Evolutionary conservation across 2,797 vertebrate genomes (phyloP).

Genomic region (Lutjanus argentimaculatus): DNA sequence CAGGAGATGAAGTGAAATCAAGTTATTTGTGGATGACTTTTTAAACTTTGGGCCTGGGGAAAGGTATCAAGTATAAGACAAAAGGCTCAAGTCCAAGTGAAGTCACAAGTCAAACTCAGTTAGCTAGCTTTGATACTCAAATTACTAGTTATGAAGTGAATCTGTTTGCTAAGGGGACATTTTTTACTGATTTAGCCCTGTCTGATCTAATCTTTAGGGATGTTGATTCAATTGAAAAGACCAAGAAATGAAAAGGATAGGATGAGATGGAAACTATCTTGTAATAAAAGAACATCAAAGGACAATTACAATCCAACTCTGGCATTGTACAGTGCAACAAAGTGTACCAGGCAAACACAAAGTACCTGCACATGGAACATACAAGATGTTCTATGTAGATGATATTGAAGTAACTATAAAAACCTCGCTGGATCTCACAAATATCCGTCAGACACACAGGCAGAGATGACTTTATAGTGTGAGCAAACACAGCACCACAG

Average conservation of each 20-base stretch:
- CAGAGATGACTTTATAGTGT: constrained; percentile 62
- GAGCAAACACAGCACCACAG: constrained; percentile 63
- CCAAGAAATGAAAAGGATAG: not conserved
- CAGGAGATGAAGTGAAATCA: no score
- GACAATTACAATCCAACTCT: not conserved
- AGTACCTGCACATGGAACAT: constrained; percentile 19
- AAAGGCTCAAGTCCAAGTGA: no score
- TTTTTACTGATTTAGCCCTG: not conserved
- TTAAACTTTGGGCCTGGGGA: no score
- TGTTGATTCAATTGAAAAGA: not conserved
- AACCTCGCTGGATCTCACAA: constrained; percentile 27
- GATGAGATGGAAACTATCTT: not conserved
- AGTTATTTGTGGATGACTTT: no score
- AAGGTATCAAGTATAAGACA: no score
- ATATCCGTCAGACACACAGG: constrained; percentile 46
- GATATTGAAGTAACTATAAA: constrained; percentile 33
- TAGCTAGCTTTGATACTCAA: not conserved
- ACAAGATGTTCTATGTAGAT: constrained; percentile 35
- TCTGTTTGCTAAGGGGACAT: not conserved
- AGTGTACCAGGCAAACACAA: constrained; percentile 26
- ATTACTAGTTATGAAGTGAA: not conserved
- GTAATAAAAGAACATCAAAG: not conserved
- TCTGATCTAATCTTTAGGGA: not conserved
- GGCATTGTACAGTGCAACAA: not conserved
- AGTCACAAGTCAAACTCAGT: no score